These are phyloP conservation scores for Halcyon badia DNA, from an alignment of 2,797 vertebrate genomes.

Conservation along the genomic window DNA sequence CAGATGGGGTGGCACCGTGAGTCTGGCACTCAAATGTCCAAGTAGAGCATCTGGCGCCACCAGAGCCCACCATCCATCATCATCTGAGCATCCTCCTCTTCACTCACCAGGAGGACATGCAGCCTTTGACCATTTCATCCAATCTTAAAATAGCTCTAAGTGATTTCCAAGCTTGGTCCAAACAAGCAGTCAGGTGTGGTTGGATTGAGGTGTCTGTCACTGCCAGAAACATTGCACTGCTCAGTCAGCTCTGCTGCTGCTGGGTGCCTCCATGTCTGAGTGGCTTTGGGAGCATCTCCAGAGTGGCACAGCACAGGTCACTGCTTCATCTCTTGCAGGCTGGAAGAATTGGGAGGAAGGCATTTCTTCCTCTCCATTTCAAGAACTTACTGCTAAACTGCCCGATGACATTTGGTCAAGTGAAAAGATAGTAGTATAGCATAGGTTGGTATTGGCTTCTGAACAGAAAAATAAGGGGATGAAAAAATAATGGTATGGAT, in stretches of 20 bases:
- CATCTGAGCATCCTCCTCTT: background rate
- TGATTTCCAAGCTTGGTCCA: fast-evolving
- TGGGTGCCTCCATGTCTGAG: fast-evolving
- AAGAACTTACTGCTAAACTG: background rate
- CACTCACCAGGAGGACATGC: fast-evolving
- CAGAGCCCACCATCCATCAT: background rate
- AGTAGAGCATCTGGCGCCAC: background rate
- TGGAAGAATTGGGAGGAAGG: background rate
- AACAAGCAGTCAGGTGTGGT: fast-evolving
- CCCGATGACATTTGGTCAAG: background rate
- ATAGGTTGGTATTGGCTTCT: background rate
- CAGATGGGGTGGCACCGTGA: background rate
- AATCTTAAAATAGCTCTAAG: background rate
- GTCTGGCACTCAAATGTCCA: background rate
- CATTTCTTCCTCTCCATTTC: background rate
- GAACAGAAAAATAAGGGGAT: slow-evolving; percentile 28
- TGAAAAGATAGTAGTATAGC: slow-evolving; percentile 8
- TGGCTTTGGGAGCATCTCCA: background rate
- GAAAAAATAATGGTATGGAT: slow-evolving; percentile 47
- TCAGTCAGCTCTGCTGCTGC: fast-evolving
- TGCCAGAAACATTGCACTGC: background rate
- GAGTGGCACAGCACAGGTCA: background rate
- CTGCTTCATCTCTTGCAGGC: background rate
- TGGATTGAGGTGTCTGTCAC: background rate
- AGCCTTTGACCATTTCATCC: background rate